Conservation (phyloP, 2,113 vertebrate species). For the Caretta caretta region DNA sequence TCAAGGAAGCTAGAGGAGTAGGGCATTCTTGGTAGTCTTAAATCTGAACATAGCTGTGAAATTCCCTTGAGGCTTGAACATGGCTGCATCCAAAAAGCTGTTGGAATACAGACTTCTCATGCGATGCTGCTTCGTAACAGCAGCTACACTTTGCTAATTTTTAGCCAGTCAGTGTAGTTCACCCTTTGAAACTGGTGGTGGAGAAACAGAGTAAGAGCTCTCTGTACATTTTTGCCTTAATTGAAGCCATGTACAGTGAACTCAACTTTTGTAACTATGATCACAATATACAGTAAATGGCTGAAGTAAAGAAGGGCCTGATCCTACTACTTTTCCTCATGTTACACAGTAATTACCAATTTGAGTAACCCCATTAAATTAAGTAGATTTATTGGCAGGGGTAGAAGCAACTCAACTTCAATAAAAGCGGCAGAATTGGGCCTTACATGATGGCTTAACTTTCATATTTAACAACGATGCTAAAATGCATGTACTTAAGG, state of each 20-base stretch:
- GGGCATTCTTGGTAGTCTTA: neutral
- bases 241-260: neutral
- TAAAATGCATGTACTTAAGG: neutral
- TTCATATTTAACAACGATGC: neutral
- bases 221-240: neutral
- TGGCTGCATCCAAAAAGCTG: neutral
- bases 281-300: neutral
- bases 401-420: rapidly evolving
- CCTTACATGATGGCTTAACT: neutral
- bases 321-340: neutral
- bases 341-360: neutral
- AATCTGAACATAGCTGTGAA: neutral
- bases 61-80: neutral
- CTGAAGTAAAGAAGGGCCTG: neutral
- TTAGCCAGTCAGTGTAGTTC: neutral
- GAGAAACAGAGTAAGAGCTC: neutral
- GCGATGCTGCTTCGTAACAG: neutral
- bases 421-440: neutral
- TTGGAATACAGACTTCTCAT: neutral
- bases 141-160: neutral
- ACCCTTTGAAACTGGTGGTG: neutral
- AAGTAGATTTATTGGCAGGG: neutral
- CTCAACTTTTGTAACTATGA: neutral
- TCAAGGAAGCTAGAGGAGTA: neutral
- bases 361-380: neutral